Percentiles rank a stretch among this genome's conserved stretches.
phyloP scores from a whole-genome alignment of 2,113 vertebrate genomes.

The Potamarius usumacintae region DNA sequence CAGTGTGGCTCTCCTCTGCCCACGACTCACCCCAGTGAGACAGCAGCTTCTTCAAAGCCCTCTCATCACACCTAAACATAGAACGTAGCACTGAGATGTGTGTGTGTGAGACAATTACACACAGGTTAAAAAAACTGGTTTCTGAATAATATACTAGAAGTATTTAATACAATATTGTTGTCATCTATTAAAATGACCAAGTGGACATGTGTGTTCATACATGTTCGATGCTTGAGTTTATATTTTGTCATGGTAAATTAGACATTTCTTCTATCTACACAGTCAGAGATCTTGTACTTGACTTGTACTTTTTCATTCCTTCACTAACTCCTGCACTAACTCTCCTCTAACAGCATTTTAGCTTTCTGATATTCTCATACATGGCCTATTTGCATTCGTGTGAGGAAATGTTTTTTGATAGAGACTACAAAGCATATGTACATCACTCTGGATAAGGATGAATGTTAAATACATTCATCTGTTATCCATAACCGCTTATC shows the following conservation, averaged over 20 bases:
- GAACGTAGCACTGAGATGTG: neutral
- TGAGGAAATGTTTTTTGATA: neutral
- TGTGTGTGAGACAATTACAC: neutral
- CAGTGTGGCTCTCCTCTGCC: slow-evolving; percentile 60
- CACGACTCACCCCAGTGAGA: slow-evolving; percentile 65
- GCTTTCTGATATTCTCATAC: neutral
- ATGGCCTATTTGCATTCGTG: neutral
- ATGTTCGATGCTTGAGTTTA: neutral
- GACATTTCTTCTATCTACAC: neutral
- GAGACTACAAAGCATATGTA: neutral
- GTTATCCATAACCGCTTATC: no score
- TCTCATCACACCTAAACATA: slow-evolving; percentile 78
- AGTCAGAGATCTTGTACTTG: neutral
- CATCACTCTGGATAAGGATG: neutral
- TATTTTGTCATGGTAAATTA: neutral
- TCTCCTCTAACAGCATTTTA: no score
- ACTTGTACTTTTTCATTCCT: neutral
- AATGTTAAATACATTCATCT: no score
- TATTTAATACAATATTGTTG: neutral
- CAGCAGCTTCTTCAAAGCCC: slow-evolving; percentile 70
- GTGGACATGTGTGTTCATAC: neutral
- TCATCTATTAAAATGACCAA: neutral
- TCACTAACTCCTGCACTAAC: neutral
- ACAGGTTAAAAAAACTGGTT: neutral
- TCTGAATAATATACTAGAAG: neutral